Evolutionary conservation across 1,140 invertebrate species (phyloP).

Genomic region (Dreissena polymorpha): DNA sequence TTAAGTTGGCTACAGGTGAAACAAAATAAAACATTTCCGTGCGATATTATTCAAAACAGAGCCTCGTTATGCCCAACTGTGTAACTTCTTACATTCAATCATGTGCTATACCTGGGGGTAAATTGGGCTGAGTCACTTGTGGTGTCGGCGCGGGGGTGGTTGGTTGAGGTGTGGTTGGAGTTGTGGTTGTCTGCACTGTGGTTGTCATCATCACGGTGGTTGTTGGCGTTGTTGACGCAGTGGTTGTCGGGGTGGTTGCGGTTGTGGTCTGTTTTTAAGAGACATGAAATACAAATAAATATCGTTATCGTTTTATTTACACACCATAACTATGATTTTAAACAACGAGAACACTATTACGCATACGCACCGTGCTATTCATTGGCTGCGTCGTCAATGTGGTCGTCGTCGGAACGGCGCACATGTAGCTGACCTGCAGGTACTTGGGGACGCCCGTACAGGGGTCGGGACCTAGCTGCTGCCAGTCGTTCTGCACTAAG

Average conservation of each 20-base stretch:
- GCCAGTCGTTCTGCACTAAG: slow-evolving; percentile 36
- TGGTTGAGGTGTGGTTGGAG: not conserved
- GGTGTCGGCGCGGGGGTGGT: not conserved
- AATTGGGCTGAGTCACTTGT: not conserved
- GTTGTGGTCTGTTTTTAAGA: not conserved
- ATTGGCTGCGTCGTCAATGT: not conserved
- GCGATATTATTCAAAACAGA: too few species aligned
- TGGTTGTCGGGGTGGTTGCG: not conserved
- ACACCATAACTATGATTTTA: too few species aligned
- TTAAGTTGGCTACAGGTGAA: too few species aligned
- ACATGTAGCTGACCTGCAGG: slow-evolving; percentile 37
- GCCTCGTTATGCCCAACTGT: too few species aligned
- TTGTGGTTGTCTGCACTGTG: not conserved
- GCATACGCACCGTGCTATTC: too few species aligned
- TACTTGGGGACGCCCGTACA: slow-evolving; percentile 44
- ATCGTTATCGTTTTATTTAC: too few species aligned
- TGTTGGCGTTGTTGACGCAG: slow-evolving; percentile 4
- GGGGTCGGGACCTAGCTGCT: slow-evolving; percentile 33
- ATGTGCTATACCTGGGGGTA: too few species aligned
- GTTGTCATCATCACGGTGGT: slow-evolving; percentile 5
- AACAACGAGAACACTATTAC: too few species aligned
- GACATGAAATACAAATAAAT: too few species aligned
- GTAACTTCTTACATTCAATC: too few species aligned
- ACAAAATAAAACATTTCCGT: too few species aligned
- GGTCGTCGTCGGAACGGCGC: slow-evolving; percentile 33